These are phyloP conservation scores for Brachystomella parvula DNA, from an alignment of 1,140 invertebrate species.

Conservation along the genomic window DNA sequence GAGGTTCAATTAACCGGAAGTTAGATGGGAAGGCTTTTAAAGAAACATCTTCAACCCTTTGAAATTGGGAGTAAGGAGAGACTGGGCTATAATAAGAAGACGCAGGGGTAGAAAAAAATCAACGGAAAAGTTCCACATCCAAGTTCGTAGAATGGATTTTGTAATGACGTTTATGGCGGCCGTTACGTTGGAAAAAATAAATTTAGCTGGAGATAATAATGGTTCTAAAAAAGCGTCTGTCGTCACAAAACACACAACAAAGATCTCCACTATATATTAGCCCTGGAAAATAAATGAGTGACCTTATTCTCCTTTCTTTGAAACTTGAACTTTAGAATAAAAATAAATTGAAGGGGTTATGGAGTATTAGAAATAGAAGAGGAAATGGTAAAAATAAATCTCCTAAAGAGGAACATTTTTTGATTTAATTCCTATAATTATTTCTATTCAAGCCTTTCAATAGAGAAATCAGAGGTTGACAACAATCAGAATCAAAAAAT, in stretches of 20 bases:
- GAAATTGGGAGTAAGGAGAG: background rate
- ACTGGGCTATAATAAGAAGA: background rate
- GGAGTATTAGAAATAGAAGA: too few relatives aligned
- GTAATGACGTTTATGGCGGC: background rate
- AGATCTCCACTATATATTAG: too few relatives aligned
- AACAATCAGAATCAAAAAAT: background rate
- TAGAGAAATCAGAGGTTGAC: too few relatives aligned
- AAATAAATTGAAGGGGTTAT: background rate
- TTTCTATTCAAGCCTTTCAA: background rate
- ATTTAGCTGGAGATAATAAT: background rate
- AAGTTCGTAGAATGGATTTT: background rate
- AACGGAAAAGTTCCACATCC: background rate
- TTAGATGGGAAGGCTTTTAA: constrained; percentile 11
- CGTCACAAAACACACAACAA: background rate
- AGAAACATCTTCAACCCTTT: background rate
- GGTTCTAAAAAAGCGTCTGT: background rate
- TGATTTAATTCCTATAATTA: background rate
- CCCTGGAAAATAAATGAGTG: background rate
- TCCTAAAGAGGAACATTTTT: too few relatives aligned
- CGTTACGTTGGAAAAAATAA: background rate
- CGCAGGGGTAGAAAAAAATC: too few relatives aligned
- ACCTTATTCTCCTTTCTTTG: background rate
- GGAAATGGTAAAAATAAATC: constrained; percentile 5
- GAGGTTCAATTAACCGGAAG: constrained; percentile 31
- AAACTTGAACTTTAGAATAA: background rate